Evolutionary conservation across 2,888 invertebrate genomes (phyloP), one percentile per base, ranked within the genome.

Genomic region (Cremastinae sp.): DNA sequence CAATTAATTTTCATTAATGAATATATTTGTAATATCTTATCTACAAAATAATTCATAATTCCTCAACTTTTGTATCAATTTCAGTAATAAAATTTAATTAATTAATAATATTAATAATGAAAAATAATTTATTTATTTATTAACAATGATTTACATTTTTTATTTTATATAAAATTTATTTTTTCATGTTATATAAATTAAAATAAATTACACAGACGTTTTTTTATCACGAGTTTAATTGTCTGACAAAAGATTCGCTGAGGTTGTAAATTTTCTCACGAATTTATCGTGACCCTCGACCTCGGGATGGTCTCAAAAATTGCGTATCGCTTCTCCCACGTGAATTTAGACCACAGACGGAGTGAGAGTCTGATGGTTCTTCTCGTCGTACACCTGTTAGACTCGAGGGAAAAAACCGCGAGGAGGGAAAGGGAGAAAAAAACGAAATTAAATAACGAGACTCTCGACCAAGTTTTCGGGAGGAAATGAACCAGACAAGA

Each of bases 401-500:
- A 12, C 35, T 12, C 12, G 43, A 20, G 45, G n/a, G 35, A 41
- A 41, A 41, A 41, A 37, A 8, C n/a, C 8, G 14, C 9, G 28
- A 65, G 43, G 39, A 51, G 18, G 37, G 45, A 62, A 10, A 20
- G 45, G 18, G 35, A 53, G 12, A 45, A 22, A n/a, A 14, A 56
- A 47, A 7, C 16, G 22, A 47, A 47, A 68, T 28, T 18, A 43
- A 70, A 45, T 43, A 55, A 61, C 49, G 58, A 70, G 43, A 43
- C 8, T 35, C 56, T 74, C 72, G 61, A 9, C 16, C 20, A 45
- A 55, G n/a, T 47, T 76, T 69, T 58, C 53, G 73, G 64, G 59
- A 76, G 76, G 76, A 76, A 76, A 72, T 53, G 39, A 73, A 65
- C 47, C 73, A 64, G 76, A 76, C 74, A 28, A 65, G 68, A 68